Evolutionary conservation across 1,140 invertebrate genomes (phyloP).

Genomic region (Maniola jurtina): DNA sequence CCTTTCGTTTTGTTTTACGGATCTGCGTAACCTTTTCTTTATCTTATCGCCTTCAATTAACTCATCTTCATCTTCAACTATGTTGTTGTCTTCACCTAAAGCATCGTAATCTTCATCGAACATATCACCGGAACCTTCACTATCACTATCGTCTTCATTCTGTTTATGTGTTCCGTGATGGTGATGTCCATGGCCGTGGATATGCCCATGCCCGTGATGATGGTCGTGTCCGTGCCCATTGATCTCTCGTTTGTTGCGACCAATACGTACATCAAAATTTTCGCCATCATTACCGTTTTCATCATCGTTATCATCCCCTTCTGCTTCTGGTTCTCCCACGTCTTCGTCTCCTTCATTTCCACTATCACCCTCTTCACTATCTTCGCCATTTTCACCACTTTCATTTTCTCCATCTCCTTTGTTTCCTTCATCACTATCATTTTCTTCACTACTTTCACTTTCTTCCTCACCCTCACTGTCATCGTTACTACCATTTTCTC

Average conservation of each 20-base stretch:
- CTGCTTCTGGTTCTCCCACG: conserved; percentile 22
- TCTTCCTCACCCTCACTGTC: conserved; percentile 28
- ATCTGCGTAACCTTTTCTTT: not conserved
- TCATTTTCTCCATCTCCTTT: conserved; percentile 11
- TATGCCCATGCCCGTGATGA: no score
- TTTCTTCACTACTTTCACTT: conserved; percentile 26
- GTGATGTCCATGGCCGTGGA: no score
- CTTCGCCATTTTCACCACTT: not conserved
- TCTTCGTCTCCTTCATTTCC: not conserved
- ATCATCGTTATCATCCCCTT: conserved; percentile 25
- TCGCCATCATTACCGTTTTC: conserved; percentile 22
- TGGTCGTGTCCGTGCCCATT: no score
- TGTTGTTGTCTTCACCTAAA: no score
- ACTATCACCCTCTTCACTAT: not conserved
- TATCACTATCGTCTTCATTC: conserved; percentile 9
- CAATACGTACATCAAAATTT: conserved; percentile 11
- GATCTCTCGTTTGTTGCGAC: no score
- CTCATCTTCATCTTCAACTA: conserved; percentile 23
- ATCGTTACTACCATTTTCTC: conserved; percentile 33
- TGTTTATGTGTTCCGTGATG: conserved; percentile 17
- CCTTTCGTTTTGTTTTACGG: conserved; percentile 8
- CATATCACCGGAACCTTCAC: conserved; percentile 14
- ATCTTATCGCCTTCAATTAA: not conserved
- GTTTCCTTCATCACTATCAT: conserved; percentile 17
- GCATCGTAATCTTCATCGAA: conserved; percentile 9